These are phyloP conservation scores for Trididemnum nubilum DNA, from an alignment of 23 tunicate species.

Conservation along the genomic window DNA sequence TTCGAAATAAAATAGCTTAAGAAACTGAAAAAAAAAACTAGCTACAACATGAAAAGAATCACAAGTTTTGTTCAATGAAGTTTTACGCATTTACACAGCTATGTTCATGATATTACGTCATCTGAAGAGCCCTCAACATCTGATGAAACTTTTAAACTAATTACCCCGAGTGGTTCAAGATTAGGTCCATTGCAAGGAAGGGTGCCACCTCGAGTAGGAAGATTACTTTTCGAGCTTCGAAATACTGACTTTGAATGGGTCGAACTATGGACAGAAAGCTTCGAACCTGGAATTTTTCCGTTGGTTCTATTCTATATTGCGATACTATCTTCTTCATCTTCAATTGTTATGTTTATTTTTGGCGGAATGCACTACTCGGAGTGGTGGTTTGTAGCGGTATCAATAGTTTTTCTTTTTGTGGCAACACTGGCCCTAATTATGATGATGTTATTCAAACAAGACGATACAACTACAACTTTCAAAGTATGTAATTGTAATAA, in stretches of 20 bases:
- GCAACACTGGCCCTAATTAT: background rate
- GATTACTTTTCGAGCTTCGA: background rate
- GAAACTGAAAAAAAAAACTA: too few species aligned
- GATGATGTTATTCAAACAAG: slow-evolving; percentile 32
- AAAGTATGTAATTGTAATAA: slow-evolving; percentile 44
- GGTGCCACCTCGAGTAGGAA: background rate
- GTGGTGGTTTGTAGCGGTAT: slow-evolving; percentile 31
- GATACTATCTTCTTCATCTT: background rate
- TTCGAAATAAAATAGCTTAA: too few species aligned
- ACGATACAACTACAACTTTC: slow-evolving; percentile 39
- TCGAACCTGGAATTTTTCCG: background rate
- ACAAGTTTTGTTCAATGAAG: too few species aligned
- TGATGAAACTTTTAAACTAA: too few species aligned
- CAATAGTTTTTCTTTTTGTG: slow-evolving; percentile 2
- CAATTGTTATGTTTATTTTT: background rate
- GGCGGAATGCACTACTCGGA: background rate
- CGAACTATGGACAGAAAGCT: background rate
- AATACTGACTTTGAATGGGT: background rate
- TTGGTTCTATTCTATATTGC: background rate
- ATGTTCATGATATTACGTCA: too few species aligned
- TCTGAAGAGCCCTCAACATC: too few species aligned
- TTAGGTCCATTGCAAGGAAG: too few species aligned
- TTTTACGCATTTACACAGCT: too few species aligned
- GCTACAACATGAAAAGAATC: too few species aligned
- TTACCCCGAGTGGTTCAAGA: too few species aligned